Base-by-base conservation (phyloP, 2,888 invertebrate species). In the Drosophila hamatofila region DNA sequence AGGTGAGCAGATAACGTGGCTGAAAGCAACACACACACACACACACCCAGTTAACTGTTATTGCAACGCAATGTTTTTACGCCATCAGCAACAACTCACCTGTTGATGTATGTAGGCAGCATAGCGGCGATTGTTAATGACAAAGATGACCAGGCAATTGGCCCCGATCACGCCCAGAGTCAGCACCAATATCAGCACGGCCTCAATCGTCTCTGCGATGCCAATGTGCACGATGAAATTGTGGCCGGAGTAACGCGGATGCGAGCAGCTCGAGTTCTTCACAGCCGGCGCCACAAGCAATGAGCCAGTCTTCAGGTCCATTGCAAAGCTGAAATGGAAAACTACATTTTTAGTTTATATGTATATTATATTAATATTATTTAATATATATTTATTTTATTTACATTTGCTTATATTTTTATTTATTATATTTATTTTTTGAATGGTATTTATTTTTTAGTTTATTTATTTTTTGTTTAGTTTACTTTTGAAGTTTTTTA, bases 61-160 rank as follows among this genome's bases (percentile, higher is more conserved):
- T 7, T 37, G 5, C 16, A 48, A 11, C 14, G 1, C n/a, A 30
- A 5, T 27, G n/a, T 6, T 4, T 11, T 12, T 12, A 9, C 11
- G 55, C 55, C 52, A 41, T 85, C 92, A n/a, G n/a, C n/a, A n/a
- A n/a, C 93, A 5, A 37, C 35, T 37, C 92, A 97, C 97, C 96
- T 97, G 97, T 85, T 97, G 96, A 91, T 97, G 97, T 85, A 97
- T 97, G 91, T 97, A 97, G 90, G 96, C 96, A 88, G 96, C 95
- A 92, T 97, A 97, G 74, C 96, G 94, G 58, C 96, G 94, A 92
- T 96, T 97, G 93, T 97, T 97, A 89, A 97, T 95, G 55, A 97
- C 97, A 83, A 96, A 95, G 80, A 97, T 97, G 33, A 97, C 95
- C 71, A 97, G 94, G 54, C 96, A 94, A 91, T 97, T 97, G 48